phyloP scores from a whole-genome alignment of 2,888 invertebrate species.

The Rhingia campestris region DNA sequence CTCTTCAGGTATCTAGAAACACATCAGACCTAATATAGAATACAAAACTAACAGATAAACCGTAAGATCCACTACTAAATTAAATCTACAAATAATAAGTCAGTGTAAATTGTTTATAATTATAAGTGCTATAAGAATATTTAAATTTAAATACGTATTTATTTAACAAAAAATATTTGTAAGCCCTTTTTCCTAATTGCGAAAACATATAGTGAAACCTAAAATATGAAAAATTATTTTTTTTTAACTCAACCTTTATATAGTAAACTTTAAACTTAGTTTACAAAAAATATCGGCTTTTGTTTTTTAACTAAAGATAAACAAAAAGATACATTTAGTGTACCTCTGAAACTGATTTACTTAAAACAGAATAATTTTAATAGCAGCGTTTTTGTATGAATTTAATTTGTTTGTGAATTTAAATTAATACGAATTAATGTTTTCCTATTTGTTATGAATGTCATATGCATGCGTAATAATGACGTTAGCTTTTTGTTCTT shows the following conservation, averaged over 20 bases:
- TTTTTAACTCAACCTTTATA: background rate
- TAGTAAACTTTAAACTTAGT: background rate
- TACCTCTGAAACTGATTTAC: conserved; percentile 65
- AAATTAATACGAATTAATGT: conserved; percentile 25
- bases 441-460: conserved; percentile 67
- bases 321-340: conserved; percentile 3
- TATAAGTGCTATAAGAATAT: conserved; percentile 46
- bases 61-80: conserved; percentile 36
- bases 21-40: conserved; percentile 70
- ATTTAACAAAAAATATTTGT: conserved; percentile 18
- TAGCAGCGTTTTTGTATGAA: conserved; percentile 49
- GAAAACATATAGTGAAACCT: no score
- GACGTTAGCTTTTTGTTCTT: conserved; percentile 64
- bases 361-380: conserved; percentile 41
- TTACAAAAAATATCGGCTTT: background rate
- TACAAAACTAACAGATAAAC: conserved; percentile 5
- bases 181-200: background rate
- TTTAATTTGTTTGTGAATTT: conserved; percentile 8
- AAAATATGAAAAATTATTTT: background rate
- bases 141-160: conserved; percentile 49
- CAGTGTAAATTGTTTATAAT: conserved; percentile 47
- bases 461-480: conserved; percentile 55
- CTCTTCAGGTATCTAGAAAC: conserved; percentile 64
- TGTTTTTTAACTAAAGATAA: conserved; percentile 1
- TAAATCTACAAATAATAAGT: conserved; percentile 48